Conservation (phyloP, 2,888 invertebrate species). For the Drosophila subquinaria region DNA sequence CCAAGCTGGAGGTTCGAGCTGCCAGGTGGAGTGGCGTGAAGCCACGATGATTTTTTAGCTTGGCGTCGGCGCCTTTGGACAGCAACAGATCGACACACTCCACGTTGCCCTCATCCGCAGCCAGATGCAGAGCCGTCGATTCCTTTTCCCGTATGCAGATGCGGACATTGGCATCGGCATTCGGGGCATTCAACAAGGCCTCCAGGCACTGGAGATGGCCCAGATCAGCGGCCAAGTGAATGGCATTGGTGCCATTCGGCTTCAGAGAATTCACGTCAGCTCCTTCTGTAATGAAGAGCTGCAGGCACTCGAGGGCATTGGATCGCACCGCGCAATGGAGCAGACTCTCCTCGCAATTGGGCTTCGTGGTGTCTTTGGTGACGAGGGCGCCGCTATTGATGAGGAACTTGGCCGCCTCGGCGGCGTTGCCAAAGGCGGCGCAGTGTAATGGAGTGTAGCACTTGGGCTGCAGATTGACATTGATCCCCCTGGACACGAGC, state of each 20-base stretch:
- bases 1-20: constrained; percentile 91
- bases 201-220: constrained; percentile 91
- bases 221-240: constrained; percentile 93
- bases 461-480: constrained; percentile 89
- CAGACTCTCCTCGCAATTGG: constrained; percentile 91
- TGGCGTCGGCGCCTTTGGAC: constrained; percentile 91
- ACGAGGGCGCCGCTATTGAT: constrained; percentile 90
- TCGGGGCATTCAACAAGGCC: constrained; percentile 91
- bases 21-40: constrained; percentile 95
- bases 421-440: constrained; percentile 95
- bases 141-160: constrained; percentile 90
- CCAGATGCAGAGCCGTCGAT: constrained; percentile 93
- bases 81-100: constrained; percentile 92
- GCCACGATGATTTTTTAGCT: constrained; percentile 91
- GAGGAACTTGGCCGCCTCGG: constrained; percentile 92
- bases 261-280: constrained; percentile 92
- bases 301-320: constrained; percentile 92
- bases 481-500: constrained; percentile 89
- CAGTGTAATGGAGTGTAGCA: constrained; percentile 94
- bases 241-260: constrained; percentile 91
- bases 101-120: constrained; percentile 94
- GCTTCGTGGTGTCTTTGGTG: constrained; percentile 88
- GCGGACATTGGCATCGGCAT: constrained; percentile 89
- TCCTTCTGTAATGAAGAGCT: constrained; percentile 91
- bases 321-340: constrained; percentile 94